phyloP scores from a whole-genome alignment of 1,140 invertebrate genomes.

The Dryas iulia region DNA sequence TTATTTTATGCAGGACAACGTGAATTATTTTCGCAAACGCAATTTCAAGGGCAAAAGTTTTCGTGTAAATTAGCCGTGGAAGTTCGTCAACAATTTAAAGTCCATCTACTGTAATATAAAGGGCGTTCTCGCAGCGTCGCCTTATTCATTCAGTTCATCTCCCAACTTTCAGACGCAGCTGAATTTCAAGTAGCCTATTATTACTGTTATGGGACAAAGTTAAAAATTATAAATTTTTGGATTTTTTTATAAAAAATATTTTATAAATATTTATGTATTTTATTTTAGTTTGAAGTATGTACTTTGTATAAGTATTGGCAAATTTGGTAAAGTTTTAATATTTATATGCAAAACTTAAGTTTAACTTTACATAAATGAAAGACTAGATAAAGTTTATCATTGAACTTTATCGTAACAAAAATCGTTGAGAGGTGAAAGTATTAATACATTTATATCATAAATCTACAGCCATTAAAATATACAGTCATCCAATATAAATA shows the following conservation, averaged over 20 bases:
- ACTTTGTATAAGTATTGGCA: background rate
- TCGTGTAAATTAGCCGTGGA: background rate
- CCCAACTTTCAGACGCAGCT: conserved; percentile 8
- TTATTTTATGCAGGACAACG: background rate
- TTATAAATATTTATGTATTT: background rate
- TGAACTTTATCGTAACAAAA: too few relatives aligned
- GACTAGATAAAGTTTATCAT: too few relatives aligned
- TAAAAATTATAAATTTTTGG: background rate
- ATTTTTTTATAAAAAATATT: too few relatives aligned
- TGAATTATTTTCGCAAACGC: conserved; percentile 1
- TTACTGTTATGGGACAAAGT: conserved; percentile 13
- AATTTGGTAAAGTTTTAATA: too few relatives aligned
- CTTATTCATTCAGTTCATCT: conserved; percentile 15
- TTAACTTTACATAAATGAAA: too few relatives aligned
- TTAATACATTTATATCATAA: too few relatives aligned
- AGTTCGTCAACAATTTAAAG: conserved; percentile 3
- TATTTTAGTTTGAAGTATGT: too few relatives aligned
- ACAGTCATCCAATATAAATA: too few relatives aligned
- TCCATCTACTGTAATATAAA: background rate
- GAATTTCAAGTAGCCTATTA: conserved; percentile 24
- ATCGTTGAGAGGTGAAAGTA: too few relatives aligned
- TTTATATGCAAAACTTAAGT: too few relatives aligned
- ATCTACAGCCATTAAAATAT: too few relatives aligned
- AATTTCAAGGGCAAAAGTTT: background rate
- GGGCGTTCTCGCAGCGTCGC: conserved; percentile 1